These are phyloP conservation scores for Catharus fuscescens DNA, from an alignment of 2,113 vertebrate genomes.

Conservation along the genomic window DNA sequence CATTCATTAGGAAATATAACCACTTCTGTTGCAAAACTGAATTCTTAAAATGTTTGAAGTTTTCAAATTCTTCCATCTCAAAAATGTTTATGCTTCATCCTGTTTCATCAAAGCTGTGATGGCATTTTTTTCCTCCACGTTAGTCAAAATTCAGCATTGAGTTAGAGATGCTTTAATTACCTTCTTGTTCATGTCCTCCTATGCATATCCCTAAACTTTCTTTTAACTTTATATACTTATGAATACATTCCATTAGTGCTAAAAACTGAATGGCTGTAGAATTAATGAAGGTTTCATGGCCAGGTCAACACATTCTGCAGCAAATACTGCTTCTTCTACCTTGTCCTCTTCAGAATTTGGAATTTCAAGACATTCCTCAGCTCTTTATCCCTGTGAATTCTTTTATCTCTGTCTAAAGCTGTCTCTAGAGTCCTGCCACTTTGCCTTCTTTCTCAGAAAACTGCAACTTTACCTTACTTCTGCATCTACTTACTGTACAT, in stretches of 20 bases:
- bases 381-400: neutral
- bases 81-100: neutral
- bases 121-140: fast-evolving
- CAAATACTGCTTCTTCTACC: neutral
- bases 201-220: neutral
- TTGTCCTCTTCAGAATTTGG: neutral
- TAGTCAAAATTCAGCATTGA: neutral
- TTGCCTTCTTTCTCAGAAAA: neutral
- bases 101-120: neutral
- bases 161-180: neutral
- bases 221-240: neutral
- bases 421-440: neutral
- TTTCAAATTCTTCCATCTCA: neutral
- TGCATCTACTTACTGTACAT: neutral
- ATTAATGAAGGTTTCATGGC: neutral
- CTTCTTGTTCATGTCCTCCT: neutral
- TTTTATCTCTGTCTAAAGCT: neutral
- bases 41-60: neutral
- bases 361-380: neutral
- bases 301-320: neutral
- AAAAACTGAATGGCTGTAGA: neutral
- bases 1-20: neutral
- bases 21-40: neutral
- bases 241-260: neutral
- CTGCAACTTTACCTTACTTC: neutral